A percentile compares a stretch with the other conserved stretches of the same genome.
phyloP scores from a whole-genome alignment of 2,888 invertebrate genomes.

The Andrena trimmerana region DNA sequence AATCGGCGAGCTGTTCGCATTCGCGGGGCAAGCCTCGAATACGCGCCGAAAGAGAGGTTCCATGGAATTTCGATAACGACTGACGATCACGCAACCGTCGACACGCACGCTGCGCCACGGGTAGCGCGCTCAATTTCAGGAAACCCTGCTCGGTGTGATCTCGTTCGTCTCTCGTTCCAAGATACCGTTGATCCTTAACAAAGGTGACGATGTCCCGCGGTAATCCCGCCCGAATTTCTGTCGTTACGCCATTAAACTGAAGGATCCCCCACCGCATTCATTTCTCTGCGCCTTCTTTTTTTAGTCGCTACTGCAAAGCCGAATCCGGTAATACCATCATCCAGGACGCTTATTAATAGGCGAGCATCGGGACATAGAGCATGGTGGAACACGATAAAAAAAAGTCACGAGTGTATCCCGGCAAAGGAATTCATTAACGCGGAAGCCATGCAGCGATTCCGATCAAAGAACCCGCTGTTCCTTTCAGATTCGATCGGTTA shows the following conservation, averaged over 20 bases:
- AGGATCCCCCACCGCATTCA: constrained; percentile 28
- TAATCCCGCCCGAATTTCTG: constrained; percentile 33
- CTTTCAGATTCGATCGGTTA: constrained; percentile 15
- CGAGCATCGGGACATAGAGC: constrained; percentile 18
- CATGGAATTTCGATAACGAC: constrained; percentile 62
- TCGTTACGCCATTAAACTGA: constrained; percentile 36
- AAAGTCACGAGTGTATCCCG: not conserved
- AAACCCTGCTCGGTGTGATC: constrained; percentile 8
- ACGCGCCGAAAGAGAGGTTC: constrained; percentile 41
- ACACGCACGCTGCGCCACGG: constrained; percentile 49
- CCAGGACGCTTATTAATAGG: constrained; percentile 37
- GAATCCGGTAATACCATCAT: constrained; percentile 18
- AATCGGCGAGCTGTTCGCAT: constrained; percentile 6
- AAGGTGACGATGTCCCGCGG: constrained; percentile 26
- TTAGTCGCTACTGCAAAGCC: constrained; percentile 10
- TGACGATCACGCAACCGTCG: constrained; percentile 49
- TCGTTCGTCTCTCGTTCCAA: constrained; percentile 12
- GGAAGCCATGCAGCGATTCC: constrained; percentile 1
- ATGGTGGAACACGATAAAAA: not conserved
- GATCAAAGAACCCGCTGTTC: constrained; percentile 34
- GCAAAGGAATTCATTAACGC: constrained; percentile 54
- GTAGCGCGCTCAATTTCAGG: constrained; percentile 39
- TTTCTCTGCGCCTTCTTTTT: constrained; percentile 13
- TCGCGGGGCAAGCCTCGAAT: constrained; percentile 1
- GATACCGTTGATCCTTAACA: constrained; percentile 48